Percentiles rank a stretch among this genome's conserved stretches.
Evolutionary conservation across 2,113 vertebrate species (phyloP).

Genomic region (Junco hyemalis): DNA sequence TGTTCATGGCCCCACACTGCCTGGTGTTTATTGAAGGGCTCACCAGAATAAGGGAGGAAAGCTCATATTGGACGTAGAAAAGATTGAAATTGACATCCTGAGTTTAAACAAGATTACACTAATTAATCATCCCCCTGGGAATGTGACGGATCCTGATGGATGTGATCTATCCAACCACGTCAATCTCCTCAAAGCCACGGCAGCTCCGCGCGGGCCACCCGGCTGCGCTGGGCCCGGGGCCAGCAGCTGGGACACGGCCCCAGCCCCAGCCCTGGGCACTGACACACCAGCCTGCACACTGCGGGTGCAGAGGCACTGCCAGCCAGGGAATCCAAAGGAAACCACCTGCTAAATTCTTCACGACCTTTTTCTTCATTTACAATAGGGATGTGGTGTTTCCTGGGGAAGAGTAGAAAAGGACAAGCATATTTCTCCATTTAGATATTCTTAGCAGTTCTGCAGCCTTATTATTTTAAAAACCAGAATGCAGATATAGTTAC

Average conservation of each 20-base stretch:
- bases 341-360: background rate
- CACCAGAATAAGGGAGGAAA: background rate
- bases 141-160: background rate
- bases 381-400: background rate
- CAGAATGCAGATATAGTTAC: background rate
- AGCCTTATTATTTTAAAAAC: background rate
- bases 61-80: background rate
- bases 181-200: background rate
- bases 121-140: conserved; percentile 37
- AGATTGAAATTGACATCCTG: background rate
- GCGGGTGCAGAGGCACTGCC: background rate
- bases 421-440: background rate
- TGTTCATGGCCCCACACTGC: background rate
- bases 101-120: conserved; percentile 22
- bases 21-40: background rate
- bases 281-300: background rate
- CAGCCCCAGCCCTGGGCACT: background rate
- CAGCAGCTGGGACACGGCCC: background rate
- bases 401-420: background rate
- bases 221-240: accelerated
- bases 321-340: conserved; percentile 5
- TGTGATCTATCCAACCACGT: background rate
- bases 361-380: conserved; percentile 47
- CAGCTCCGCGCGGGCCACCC: background rate
- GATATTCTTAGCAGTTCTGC: background rate